Evolutionary conservation across 2,888 invertebrate genomes (phyloP), one percentile per base, ranked within the genome.

Genomic region (Pyrrhosoma nymphula): DNA sequence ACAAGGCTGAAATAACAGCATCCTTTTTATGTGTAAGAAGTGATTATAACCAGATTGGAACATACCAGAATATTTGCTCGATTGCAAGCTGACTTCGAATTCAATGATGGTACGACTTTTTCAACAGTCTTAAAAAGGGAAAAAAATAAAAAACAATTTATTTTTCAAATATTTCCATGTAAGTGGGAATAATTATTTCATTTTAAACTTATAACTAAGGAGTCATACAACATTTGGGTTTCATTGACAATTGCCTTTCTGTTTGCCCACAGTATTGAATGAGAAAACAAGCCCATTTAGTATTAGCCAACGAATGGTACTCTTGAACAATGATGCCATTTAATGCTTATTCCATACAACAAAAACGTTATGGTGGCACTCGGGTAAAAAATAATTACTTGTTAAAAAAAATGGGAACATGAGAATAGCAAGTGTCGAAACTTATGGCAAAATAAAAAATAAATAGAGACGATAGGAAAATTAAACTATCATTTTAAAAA

Each of bases 51-150:
- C 63, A 93, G 26, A 93, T 93, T 93, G 93, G 82, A 82, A 93
- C 93, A 93, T 93, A 93, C 93, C 93, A 69, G 82, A 82, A 82
- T 93, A 93, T 93, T 93, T 93, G 93, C 69, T 93, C 93, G 93
- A 93, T 93, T 93, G 93, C 93, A 93, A 93, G 93, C 93, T 93
- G 93, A 93, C 93, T 93, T 93, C 69, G 93, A 93, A 93, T 63
- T 63, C 93, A 93, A 93, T 63, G 93, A 69, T 69, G 93, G 39
- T 93, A 93, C 60, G 56, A 91, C 56, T 93, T 93, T 93, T 93
- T 93, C 93, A 93, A 93, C 93, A 93, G 93, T 93, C 93, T 93
- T 93, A 69, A 69, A 82, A 75, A 47, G 93, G 69, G 63, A 69
- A 69, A 69, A 63, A 93, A 55, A 89, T 23, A 91, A 30, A 47